Percentiles rank a stretch among this genome's conserved stretches.
Evolutionary conservation across 2,113 vertebrate species (phyloP).

Genomic region (Turdus rufiventris): DNA sequence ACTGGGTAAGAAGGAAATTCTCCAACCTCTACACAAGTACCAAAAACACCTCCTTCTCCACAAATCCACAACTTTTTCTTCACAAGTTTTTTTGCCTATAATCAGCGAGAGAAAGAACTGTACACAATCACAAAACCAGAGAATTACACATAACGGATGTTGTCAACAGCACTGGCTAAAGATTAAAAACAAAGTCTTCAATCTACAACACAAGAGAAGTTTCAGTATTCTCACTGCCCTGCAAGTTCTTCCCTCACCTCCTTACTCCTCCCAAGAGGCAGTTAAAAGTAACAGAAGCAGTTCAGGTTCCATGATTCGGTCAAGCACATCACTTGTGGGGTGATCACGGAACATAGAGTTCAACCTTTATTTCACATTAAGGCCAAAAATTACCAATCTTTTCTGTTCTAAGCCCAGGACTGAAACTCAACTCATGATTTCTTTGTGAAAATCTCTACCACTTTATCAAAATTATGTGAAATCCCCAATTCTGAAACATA

Average conservation of each 20-base stretch:
- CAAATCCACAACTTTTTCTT: fast-evolving
- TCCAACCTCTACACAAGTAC: neutral
- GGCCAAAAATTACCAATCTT: neutral
- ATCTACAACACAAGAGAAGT: neutral
- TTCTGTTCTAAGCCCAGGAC: neutral
- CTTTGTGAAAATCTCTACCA: neutral
- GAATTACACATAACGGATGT: neutral
- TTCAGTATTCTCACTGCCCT: neutral
- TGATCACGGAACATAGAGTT: neutral
- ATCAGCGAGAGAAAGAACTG: neutral
- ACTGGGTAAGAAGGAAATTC: neutral
- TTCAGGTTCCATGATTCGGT: neutral
- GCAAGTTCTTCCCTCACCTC: neutral
- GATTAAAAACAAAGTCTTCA: conserved; percentile 10
- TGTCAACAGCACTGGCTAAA: neutral
- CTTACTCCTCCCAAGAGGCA: neutral
- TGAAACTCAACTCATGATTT: neutral
- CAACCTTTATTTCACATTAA: neutral
- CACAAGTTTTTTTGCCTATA: neutral
- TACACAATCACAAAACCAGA: neutral
- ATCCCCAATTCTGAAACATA: neutral
- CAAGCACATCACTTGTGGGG: neutral
- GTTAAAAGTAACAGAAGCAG: neutral
- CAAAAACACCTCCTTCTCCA: neutral
- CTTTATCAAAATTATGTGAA: neutral